Base-by-base conservation (phyloP, 2,797 vertebrate genomes). In the Lindbergichthys nudifrons region DNA sequence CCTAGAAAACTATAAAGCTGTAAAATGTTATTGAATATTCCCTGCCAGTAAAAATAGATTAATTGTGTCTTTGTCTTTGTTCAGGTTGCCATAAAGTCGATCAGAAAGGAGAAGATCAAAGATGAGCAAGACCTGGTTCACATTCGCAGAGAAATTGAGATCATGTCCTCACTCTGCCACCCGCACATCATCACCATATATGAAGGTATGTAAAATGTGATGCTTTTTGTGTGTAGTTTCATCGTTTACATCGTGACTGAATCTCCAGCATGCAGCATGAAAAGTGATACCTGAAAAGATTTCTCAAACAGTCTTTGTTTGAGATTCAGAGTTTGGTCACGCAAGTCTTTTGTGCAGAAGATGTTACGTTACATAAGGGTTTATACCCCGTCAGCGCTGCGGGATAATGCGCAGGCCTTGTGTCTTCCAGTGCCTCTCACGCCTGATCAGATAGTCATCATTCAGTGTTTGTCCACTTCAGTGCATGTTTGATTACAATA, bases 81-180 rank as follows among this genome's bases (percentile, higher is more conserved):
- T 16, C 1, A 99, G 98, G 97, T 99, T 81, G 98, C 98, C 42
- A 97, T 99, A 80, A 99, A 99, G 88, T 98, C 96, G 0, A 98
- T 99, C 89, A 94, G 96, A 70, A 99, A 99, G 73, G 97, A 98
- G 70, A 97, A 95, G 89, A 97, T 99, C 83, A 97, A 96, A 84
- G 97, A 98, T 73, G 97, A 99, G 80, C 97, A 97, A 89, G 98
- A 99, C 83, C 94, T 99, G 23, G 88, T 96, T 39, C 97, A 98
- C 57, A 99, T 99, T 74, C 95, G 98, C 18, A 92, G 98, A 75
- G 98, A 99, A 90, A 99, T 98, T 1, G 98, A 99, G 92, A 98
- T 99, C 93, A 98, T 99, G 98, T 98, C 97, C 0, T 97, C 98
- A 0, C 96, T 99, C 76, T 96, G 95, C 81, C 98, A 99, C 79